Evolutionary conservation across 2,888 invertebrate genomes (phyloP).

Genomic region (Erpobdella octoculata): DNA sequence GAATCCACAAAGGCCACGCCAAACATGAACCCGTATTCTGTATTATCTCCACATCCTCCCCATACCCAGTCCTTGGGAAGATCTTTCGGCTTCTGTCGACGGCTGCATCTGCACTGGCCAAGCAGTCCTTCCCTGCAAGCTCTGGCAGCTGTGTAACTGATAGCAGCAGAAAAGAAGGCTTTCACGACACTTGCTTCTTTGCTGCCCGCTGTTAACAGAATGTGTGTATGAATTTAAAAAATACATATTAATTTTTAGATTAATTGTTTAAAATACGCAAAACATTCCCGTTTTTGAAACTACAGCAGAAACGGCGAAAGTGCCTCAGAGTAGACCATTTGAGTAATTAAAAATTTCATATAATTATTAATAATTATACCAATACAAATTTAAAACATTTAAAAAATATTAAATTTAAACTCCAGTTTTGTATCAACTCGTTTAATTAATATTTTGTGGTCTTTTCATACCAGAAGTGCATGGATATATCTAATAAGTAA

Average conservation of each 20-base stretch:
- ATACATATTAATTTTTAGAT: too few relatives aligned
- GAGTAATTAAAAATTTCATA: too few relatives aligned
- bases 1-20: conserved; percentile 79
- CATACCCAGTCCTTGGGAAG: conserved; percentile 87
- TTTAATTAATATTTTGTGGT: too few relatives aligned
- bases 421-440: too few relatives aligned
- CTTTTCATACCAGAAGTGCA: too few relatives aligned
- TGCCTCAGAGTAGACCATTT: not conserved
- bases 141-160: conserved; percentile 76
- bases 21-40: conserved; percentile 76
- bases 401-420: too few relatives aligned
- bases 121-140: conserved; percentile 84
- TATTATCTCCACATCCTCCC: conserved; percentile 95
- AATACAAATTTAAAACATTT: too few relatives aligned
- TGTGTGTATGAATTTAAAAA: too few relatives aligned
- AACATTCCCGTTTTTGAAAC: too few relatives aligned
- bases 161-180: conserved; percentile 59
- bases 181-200: conserved; percentile 61
- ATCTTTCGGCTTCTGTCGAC: conserved; percentile 71
- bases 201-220: conserved; percentile 62
- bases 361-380: too few relatives aligned
- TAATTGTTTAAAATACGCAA: too few relatives aligned
- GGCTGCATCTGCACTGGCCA: conserved; percentile 79
- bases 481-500: too few relatives aligned
- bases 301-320: not conserved